Evolutionary conservation across 37 sponge, comb jelly and placozoan genomes (phyloP).

Genomic region (Hormiphora californensis): DNA sequence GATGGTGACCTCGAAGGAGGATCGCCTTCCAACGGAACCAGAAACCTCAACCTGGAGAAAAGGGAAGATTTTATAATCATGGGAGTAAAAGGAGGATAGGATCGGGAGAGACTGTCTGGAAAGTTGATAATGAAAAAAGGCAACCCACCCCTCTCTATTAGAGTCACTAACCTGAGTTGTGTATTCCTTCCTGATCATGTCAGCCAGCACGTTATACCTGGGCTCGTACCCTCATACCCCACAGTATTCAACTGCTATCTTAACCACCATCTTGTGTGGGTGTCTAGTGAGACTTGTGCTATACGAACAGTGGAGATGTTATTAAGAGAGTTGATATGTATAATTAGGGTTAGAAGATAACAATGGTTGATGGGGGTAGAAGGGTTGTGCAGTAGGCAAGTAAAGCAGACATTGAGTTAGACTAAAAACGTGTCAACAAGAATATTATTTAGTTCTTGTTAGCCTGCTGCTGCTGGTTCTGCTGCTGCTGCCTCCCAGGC

Average conservation of each 20-base stretch:
- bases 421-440: background rate
- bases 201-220: constrained; percentile 18
- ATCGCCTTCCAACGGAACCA: background rate
- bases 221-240: constrained; percentile 53
- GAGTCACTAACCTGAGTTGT: too few relatives aligned
- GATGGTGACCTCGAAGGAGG: constrained; percentile 47
- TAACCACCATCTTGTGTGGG: background rate
- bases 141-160: too few relatives aligned
- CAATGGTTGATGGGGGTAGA: too few relatives aligned
- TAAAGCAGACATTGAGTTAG: background rate
- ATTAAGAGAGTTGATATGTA: too few relatives aligned
- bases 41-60: constrained; percentile 13
- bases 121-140: too few relatives aligned
- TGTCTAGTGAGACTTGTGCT: too few relatives aligned
- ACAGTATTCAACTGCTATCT: constrained; percentile 9
- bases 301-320: too few relatives aligned
- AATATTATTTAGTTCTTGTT: background rate
- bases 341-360: too few relatives aligned
- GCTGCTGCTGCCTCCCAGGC: constrained; percentile 5
- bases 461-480: background rate
- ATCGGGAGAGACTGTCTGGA: too few relatives aligned
- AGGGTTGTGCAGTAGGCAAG: too few relatives aligned
- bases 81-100: too few relatives aligned
- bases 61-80: too few relatives aligned
- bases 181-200: constrained; percentile 5